Evolutionary conservation across 1,140 invertebrate genomes (phyloP), one percentile per base, ranked within the genome.

Genomic region (Neuroterus valhalla): DNA sequence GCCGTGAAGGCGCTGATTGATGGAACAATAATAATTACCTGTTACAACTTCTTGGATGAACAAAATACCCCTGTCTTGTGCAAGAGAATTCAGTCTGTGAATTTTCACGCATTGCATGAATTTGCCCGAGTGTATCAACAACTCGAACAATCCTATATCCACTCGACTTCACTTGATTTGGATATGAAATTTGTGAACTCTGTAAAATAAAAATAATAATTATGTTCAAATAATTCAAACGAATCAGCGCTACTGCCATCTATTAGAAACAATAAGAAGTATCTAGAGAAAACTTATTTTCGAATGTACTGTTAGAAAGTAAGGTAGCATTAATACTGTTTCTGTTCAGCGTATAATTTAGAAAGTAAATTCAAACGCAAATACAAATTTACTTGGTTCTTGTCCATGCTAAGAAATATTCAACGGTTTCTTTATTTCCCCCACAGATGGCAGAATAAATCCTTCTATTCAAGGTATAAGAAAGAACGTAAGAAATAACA

Each of bases 41-140:
- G 52, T 94, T 94, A 84, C 95, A 96, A 76, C 95, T 94, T 66
- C 92, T 92, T 4, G 95, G 95, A 89, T 96, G 94, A 1, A 95
- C 93, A 86, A 95, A 96, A 82, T 94, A 96, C 3, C 95, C 95
- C 88, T 95, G 94, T 62, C 94, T 89, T 0, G 94, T 92, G 82
- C 96, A 96, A 38, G 92, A 90, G 80, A 96, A 95, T 84, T 94
- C 93, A 0, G 94, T 95, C 78, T 94, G 92, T 1, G 92, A 93
- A 78, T 94, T 93, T 91, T 94, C 92, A 84, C 94, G 91, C 15
- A 94, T 90, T 14, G 92, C 93, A 81, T 93, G 93, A 75, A 95
- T 93, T 44, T 94, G 91, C 17, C 94, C 94, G 75, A 93, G 92
- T 2, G 93, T 92, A 82, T 96, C 94, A 2, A 96, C 93, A 2